A percentile compares a stretch with the other conserved stretches of the same genome.
Evolutionary conservation across 2,113 vertebrate species (phyloP).

Genomic region (Tonatia bakeri): DNA sequence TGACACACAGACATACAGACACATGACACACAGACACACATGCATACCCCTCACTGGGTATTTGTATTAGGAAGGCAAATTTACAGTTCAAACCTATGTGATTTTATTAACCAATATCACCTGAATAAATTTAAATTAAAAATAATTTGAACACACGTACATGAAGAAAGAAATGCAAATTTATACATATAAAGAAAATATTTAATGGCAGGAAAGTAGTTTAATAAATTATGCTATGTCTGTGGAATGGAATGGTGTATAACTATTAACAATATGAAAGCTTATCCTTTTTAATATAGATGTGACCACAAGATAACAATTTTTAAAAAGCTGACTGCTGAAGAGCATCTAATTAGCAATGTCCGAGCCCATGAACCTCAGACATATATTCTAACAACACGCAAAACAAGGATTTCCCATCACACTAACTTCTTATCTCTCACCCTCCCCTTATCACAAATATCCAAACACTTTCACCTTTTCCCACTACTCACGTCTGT

Average conservation of each 20-base stretch:
- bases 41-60: neutral
- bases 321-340: constrained; percentile 1
- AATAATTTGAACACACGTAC: neutral
- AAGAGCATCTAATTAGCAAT: neutral
- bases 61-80: constrained; percentile 17
- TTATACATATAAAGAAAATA: constrained; percentile 14
- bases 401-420: neutral
- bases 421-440: neutral
- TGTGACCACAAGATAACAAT: neutral
- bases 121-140: neutral
- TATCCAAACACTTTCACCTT: neutral
- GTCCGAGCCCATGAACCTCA: neutral
- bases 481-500: neutral
- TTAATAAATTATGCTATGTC: neutral
- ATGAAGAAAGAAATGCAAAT: neutral
- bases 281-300: neutral
- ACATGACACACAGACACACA: neutral
- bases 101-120: neutral
- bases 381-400: neutral
- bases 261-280: constrained; percentile 17
- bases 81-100: neutral
- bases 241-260: neutral
- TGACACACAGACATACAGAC: neutral
- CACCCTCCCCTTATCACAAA: neutral
- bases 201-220: neutral